These are phyloP conservation scores for Latheticus oryzae DNA, from an alignment of 2,888 invertebrate species.

Conservation along the genomic window DNA sequence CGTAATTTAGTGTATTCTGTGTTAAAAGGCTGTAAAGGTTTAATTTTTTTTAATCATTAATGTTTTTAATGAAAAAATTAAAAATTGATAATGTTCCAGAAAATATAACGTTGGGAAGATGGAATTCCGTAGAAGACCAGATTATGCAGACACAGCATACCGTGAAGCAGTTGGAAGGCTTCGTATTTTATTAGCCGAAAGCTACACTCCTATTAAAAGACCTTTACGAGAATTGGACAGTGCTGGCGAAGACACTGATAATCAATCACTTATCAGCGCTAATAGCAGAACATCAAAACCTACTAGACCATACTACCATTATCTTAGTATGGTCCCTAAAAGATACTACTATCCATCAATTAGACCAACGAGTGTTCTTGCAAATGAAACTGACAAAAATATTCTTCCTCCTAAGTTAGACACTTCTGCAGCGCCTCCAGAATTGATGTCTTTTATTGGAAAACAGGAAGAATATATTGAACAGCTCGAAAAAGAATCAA, in stretches of 20 bases:
- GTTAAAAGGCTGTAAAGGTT: too few species aligned
- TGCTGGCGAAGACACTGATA: slow-evolving; percentile 72
- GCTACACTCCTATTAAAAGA: slow-evolving; percentile 71
- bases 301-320: slow-evolving; percentile 47
- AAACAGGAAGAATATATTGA: slow-evolving; percentile 90
- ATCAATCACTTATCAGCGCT: slow-evolving; percentile 66
- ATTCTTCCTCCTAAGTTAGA: slow-evolving; percentile 40
- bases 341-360: slow-evolving; percentile 51
- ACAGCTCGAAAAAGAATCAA: slow-evolving; percentile 86
- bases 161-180: slow-evolving; percentile 86
- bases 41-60: too few species aligned
- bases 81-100: too few species aligned
- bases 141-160: slow-evolving; percentile 87
- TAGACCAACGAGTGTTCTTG: slow-evolving; percentile 16
- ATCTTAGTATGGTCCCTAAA: slow-evolving; percentile 49
- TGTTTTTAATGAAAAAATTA: too few species aligned
- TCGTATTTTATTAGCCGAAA: slow-evolving; percentile 81
- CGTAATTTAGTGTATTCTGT: too few species aligned
- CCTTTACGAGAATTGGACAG: slow-evolving; percentile 66
- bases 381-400: slow-evolving; percentile 24
- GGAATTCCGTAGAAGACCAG: slow-evolving; percentile 72
- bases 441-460: slow-evolving; percentile 83
- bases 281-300: slow-evolving; percentile 55
- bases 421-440: slow-evolving; percentile 68
- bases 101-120: slow-evolving; percentile 63